phyloP scores from a whole-genome alignment of 2,797 vertebrate genomes.

The Cossypha polioptera region DNA sequence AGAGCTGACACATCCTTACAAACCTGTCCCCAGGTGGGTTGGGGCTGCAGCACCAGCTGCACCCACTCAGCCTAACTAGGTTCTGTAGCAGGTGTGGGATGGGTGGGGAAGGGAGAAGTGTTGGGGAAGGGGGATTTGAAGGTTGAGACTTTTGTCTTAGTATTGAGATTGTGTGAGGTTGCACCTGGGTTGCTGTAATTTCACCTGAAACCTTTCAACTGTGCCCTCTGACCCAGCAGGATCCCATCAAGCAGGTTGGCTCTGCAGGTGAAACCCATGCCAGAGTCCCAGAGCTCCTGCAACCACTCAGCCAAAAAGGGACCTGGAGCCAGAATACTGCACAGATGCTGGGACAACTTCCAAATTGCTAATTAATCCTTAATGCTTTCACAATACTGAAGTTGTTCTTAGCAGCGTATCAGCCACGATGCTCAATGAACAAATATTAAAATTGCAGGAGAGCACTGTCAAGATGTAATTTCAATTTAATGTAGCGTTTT shows the following conservation, averaged over 20 bases:
- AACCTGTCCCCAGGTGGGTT: not conserved
- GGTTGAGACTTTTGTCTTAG: not conserved
- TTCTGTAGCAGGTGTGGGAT: not conserved
- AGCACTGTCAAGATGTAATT: not conserved
- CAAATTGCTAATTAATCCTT: not conserved
- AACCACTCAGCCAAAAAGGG: not conserved
- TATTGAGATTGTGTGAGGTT: not conserved
- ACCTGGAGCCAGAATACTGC: not conserved
- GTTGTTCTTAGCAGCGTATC: not conserved
- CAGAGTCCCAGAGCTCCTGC: not conserved
- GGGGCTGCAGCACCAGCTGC: not conserved
- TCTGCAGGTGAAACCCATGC: not conserved
- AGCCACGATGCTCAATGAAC: not conserved
- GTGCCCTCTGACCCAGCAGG: not conserved
- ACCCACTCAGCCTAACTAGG: fast-evolving
- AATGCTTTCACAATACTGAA: not conserved
- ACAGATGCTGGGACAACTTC: not conserved
- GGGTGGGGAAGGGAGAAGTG: not conserved
- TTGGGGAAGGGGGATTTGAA: not conserved
- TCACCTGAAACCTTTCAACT: not conserved
- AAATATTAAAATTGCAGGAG: not conserved
- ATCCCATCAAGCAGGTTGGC: not conserved
- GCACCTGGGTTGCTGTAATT: not conserved
- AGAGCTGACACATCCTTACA: not conserved
- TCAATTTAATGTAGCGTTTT: not conserved